Conservation (phyloP, 2,888 invertebrate species). For the Blastobasis lacticolella region DNA sequence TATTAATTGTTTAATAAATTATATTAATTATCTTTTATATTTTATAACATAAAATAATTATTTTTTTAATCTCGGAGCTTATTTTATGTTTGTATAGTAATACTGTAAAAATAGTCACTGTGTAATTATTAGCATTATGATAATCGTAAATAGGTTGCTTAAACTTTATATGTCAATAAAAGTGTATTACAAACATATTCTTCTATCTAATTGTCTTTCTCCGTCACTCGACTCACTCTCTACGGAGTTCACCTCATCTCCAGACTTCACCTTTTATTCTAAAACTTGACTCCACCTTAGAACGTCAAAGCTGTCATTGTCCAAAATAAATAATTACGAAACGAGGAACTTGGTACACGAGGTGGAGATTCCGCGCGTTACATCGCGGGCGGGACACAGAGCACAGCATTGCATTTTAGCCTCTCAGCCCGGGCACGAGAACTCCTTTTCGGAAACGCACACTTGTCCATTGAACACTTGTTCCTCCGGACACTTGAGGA, state of each 20-base stretch:
- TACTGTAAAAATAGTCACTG: conserved; percentile 58
- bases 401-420: background rate
- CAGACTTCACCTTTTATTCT: background rate
- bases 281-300: conserved; percentile 5
- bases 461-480: conserved; percentile 74
- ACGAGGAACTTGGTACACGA: no score
- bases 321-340: no score
- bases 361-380: no score
- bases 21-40: conserved; percentile 50
- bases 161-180: conserved; percentile 65
- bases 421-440: conserved; percentile 62
- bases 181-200: conserved; percentile 16
- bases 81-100: conserved; percentile 46
- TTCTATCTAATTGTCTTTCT: no score
- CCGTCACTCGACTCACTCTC: no score
- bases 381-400: no score
- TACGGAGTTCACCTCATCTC: background rate
- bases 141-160: conserved; percentile 41
- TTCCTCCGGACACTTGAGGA: conserved; percentile 56
- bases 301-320: no score
- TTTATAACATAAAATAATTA: conserved; percentile 44
- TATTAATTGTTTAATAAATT: conserved; percentile 32
- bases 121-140: conserved; percentile 45
- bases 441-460: conserved; percentile 62
- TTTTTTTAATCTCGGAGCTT: conserved; percentile 59